Evolutionary conservation across 2,113 vertebrate species (phyloP).

Genomic region (Anser cygnoides): DNA sequence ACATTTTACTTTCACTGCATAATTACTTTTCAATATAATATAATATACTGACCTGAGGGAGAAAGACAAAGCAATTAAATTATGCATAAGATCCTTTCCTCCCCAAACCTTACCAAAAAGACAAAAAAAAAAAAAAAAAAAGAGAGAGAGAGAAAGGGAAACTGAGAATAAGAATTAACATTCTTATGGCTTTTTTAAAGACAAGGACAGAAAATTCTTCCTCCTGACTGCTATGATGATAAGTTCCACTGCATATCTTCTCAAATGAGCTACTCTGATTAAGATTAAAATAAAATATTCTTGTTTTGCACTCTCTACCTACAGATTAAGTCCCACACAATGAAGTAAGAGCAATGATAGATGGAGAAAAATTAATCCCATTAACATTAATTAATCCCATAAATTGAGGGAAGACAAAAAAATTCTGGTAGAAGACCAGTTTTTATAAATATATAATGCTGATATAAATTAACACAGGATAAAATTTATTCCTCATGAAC

Average conservation of each 20-base stretch:
- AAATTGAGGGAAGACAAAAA: conserved; percentile 15
- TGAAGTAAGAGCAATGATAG: conserved; percentile 3
- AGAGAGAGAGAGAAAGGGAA: not conserved
- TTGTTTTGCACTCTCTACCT: not conserved
- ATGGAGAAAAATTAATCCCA: conserved; percentile 38
- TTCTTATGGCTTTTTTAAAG: conserved; percentile 26
- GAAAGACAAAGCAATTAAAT: conserved; percentile 77
- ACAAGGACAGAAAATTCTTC: conserved; percentile 37
- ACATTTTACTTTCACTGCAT: conserved; percentile 78
- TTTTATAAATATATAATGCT: not conserved
- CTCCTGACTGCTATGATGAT: not conserved
- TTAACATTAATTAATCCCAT: conserved; percentile 45
- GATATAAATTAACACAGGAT: not conserved
- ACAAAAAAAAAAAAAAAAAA: not conserved
- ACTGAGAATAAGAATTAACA: not conserved
- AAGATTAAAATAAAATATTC: conserved; percentile 1
- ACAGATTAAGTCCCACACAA: not conserved
- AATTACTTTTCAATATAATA: conserved; percentile 80
- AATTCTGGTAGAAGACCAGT: not conserved
- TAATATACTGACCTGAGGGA: conserved; percentile 78
- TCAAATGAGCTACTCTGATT: not conserved
- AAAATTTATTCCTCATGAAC: not conserved
- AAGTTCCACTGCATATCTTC: not conserved
- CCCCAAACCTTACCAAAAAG: not conserved
- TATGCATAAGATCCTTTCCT: conserved; percentile 36